Evolutionary conservation across 2,888 invertebrate genomes (phyloP), one percentile per base, ranked within the genome.

Genomic region (Agrotis segetum): DNA sequence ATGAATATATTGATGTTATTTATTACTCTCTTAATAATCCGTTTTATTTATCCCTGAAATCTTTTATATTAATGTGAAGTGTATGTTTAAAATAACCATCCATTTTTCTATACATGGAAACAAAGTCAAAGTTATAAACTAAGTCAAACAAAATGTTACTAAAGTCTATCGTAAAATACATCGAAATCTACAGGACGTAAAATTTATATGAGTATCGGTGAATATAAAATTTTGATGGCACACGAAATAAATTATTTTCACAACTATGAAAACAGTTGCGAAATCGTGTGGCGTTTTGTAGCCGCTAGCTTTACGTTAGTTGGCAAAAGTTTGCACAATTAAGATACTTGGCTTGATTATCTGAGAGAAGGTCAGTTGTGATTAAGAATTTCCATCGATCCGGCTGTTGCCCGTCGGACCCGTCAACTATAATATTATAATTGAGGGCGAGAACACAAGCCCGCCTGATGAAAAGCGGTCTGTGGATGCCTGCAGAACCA

Each of bases 141-240:
- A 53, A 44, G n/a, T 13, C 19, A 19, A 19, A 24, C 16, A 44
- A 66, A 34, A 46, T 53, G n/a, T 14, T 67, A 53, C 19, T 2
- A 46, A 29, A 46, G 3, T 14, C 2, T 44, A 14, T 67, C 67
- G 21, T 67, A 46, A 66, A n/a, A 49, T 34, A 44, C 52, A 52
- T 52, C 44, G 6, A 67, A 46, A 67, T 46, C 19, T 19, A 52
- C 44, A 53, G 17, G 21, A 53, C 44, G 19, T 67, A 53, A 53
- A 67, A 29, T 52, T 19, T 61, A 17, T 59, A 65, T 21, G 47
- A 14, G 9, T 19, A 49, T 21, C 47, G 19, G 49, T 62, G 49
- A 61, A 47, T 60, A 61, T 62, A 21, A 66, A 49, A 6, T 21
- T 66, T 61, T 49, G 21, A 66, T 66, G 62, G 34, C 34, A 14